Percentiles rank a stretch among this genome's conserved stretches.
Conservation (phyloP, 2,113 vertebrate species). For the Odocoileus virginianus region DNA sequence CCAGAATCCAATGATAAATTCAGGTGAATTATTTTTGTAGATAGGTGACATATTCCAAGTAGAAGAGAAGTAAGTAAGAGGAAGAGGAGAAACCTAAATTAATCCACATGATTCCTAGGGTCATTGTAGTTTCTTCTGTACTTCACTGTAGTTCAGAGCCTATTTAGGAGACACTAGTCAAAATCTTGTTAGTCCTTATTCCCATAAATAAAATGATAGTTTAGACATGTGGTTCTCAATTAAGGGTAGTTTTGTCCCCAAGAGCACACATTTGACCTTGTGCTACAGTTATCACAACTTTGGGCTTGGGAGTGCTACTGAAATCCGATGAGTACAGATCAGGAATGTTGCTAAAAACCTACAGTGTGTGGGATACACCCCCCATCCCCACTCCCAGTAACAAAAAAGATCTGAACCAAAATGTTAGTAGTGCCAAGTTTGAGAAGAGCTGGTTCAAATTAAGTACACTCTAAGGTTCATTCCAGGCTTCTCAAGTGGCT, state of each 20-base stretch:
- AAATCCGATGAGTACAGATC: neutral
- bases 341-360: neutral
- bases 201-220: neutral
- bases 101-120: neutral
- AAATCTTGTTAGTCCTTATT: neutral
- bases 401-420: neutral
- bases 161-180: neutral
- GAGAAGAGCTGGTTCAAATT: neutral
- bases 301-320: rapidly evolving
- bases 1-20: neutral
- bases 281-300: neutral
- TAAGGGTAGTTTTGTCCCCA: neutral
- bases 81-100: neutral
- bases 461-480: neutral
- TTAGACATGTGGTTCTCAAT: neutral
- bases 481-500: neutral
- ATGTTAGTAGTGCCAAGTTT: neutral
- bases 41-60: neutral
- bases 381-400: neutral
- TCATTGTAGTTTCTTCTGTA: neutral
- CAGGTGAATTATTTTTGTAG: neutral
- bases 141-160: neutral
- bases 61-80: neutral
- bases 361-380: rapidly evolving
- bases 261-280: neutral